Percentiles rank a stretch among this genome's conserved stretches.
Evolutionary conservation across 2,888 invertebrate species (phyloP).

Genomic region (Mechanitis mazaeus): DNA sequence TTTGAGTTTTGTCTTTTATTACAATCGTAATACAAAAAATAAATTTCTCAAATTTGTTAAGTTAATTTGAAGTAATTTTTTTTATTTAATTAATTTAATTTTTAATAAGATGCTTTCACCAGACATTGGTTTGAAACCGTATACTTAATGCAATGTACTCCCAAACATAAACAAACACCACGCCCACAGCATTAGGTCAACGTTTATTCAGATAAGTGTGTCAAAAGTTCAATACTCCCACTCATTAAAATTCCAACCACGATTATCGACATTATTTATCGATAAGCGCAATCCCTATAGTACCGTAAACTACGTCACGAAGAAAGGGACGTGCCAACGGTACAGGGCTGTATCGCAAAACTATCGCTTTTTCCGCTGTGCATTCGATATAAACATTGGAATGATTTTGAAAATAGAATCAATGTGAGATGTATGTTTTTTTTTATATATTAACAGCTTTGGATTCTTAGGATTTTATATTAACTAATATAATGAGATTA

Average conservation of each 20-base stretch:
- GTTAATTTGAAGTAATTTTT: no score
- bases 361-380: constrained; percentile 61
- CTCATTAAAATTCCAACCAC: constrained; percentile 18
- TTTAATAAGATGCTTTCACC: no score
- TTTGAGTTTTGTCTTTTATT: background rate
- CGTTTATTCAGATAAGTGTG: constrained; percentile 8
- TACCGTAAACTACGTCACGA: constrained; percentile 74
- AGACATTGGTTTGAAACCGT: background rate
- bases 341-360: constrained; percentile 59
- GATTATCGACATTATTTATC: constrained; percentile 17
- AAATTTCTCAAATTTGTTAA: no score
- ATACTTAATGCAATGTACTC: background rate
- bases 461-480: no score
- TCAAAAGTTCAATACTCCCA: constrained; percentile 6
- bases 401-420: constrained; percentile 14
- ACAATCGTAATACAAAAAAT: background rate
- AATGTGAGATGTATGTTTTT: constrained; percentile 9
- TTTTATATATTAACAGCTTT: background rate
- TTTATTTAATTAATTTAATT: no score
- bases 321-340: constrained; percentile 69
- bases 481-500: no score
- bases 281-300: constrained; percentile 45
- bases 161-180: background rate
- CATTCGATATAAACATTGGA: constrained; percentile 11
- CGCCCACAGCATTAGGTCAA: background rate